Evolutionary conservation across 2,888 invertebrate genomes (phyloP), one percentile per base, ranked within the genome.

Genomic region (Merodon equestris): DNA sequence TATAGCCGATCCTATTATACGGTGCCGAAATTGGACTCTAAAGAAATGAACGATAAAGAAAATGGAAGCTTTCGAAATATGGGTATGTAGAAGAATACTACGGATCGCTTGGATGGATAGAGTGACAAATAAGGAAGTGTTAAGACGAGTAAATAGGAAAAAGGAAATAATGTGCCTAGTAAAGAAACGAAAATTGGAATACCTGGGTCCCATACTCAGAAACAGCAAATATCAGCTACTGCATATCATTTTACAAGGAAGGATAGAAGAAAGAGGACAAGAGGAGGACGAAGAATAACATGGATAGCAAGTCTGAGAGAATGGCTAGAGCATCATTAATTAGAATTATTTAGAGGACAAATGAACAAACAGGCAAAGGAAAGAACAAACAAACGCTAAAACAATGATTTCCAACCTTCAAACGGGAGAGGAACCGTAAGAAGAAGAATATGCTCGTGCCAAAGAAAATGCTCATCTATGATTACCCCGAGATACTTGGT

Each of bases 341-440:
- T 44, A 51, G 27, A 34, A 0, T 3, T 19, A 34, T 13, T 27
- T 15, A 44, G 44, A 44, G 45, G 27, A 27, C 19, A 27, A 0
- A 57, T 0, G 10, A 17, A 57, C 15, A 57, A 14, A 44, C 27
- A 10, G 44, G 12, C 34, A 27, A 2, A 5, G 44, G 19, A n/a
- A n/a, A n/a, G n/a, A n/a, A n/a, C n/a, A n/a, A n/a, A n/a, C n/a
- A n/a, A n/a, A n/a, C n/a, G n/a, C n/a, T n/a, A n/a, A n/a, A n/a
- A n/a, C n/a, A n/a, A n/a, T 57, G 42, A 57, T 48, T 17, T 48
- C 38, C 38, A 7, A 42, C 51, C 27, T 50, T 50, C 61, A 27
- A 0, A 57, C 7, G 12, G 27, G 27, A 44, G 57, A 0, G 57
- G 42, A 56, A 42, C 42, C 9, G 7, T 15, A 56, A 56, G 42